Percentiles rank a stretch among this genome's conserved stretches.
These are phyloP conservation scores for Hydractinia symbiolongicarpus DNA, from an alignment of 30 jellyfish, hydroid and myxozoan species.

Conservation along the genomic window DNA sequence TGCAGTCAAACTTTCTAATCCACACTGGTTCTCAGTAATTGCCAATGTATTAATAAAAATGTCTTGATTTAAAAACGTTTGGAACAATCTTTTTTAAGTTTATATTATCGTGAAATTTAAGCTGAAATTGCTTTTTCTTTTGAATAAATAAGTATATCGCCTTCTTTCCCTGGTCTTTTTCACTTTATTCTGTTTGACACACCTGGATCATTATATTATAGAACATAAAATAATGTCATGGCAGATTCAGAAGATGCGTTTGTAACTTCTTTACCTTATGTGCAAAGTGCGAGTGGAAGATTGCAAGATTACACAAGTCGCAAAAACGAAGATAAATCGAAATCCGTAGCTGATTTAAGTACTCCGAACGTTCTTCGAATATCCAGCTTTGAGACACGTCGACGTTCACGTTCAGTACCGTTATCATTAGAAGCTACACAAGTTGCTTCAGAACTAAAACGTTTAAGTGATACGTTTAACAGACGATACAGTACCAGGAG, in stretches of 20 bases:
- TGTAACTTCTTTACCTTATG: background rate
- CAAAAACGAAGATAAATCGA: background rate
- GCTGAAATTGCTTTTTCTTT: too few species aligned
- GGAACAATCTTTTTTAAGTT: too few species aligned
- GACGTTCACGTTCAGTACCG: conserved; percentile 12
- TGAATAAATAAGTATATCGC: too few species aligned
- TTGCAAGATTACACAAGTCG: background rate
- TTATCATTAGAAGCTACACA: conserved; percentile 9
- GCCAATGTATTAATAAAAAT: too few species aligned
- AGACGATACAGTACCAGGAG: background rate
- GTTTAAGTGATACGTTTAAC: conserved; percentile 7
- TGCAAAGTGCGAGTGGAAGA: conserved; percentile 10
- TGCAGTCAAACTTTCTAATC: too few species aligned
- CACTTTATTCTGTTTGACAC: too few species aligned
- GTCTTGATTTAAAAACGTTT: too few species aligned
- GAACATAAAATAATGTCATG: background rate
- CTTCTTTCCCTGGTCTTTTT: too few species aligned
- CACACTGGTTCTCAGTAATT: too few species aligned
- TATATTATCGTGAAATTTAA: too few species aligned
- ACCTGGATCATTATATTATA: background rate
- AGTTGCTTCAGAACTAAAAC: conserved; percentile 1
- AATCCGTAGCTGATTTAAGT: background rate
- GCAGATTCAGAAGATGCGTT: background rate
- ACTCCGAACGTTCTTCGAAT: background rate
- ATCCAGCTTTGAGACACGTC: background rate